A percentile compares a stretch with the other conserved stretches of the same genome.
phyloP scores from a whole-genome alignment of 2,797 vertebrate species.

The Mastacembelus armatus region DNA sequence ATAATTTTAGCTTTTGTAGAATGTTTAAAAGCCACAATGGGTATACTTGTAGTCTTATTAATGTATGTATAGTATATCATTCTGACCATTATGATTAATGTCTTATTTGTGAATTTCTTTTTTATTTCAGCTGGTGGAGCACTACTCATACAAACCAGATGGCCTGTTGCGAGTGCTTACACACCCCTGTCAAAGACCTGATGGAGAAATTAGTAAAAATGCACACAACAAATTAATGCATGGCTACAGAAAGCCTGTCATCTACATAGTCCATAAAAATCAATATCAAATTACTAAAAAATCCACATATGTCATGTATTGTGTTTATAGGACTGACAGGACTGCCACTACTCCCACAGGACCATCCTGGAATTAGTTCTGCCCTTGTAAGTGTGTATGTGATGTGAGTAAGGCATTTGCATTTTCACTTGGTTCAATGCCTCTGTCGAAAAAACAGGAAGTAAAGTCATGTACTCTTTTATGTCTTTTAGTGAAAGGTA shows the following conservation, averaged over 20 bases:
- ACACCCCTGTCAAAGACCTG: slow-evolving; percentile 84
- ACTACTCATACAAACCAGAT: slow-evolving; percentile 97
- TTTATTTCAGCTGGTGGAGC: slow-evolving; percentile 90
- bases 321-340: slow-evolving; percentile 37
- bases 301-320: not conserved
- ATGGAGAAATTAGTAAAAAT: slow-evolving; percentile 55
- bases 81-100: not conserved
- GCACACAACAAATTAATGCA: not conserved
- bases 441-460: not conserved
- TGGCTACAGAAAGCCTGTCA: not conserved
- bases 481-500: not conserved
- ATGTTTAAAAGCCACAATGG: not conserved
- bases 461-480: not conserved
- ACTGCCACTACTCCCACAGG: slow-evolving; percentile 40
- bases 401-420: not conserved
- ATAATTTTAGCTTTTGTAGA: not conserved
- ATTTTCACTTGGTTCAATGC: not conserved
- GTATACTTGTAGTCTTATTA: not conserved
- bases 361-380: slow-evolving; percentile 50
- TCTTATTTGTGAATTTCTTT: slow-evolving; percentile 10
- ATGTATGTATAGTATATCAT: not conserved
- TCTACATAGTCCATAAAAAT: not conserved
- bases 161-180: slow-evolving; percentile 93
- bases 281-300: not conserved
- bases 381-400: slow-evolving; percentile 39